Base-by-base conservation (phyloP, 2,888 invertebrate species). In the Orthosia cruda region DNA sequence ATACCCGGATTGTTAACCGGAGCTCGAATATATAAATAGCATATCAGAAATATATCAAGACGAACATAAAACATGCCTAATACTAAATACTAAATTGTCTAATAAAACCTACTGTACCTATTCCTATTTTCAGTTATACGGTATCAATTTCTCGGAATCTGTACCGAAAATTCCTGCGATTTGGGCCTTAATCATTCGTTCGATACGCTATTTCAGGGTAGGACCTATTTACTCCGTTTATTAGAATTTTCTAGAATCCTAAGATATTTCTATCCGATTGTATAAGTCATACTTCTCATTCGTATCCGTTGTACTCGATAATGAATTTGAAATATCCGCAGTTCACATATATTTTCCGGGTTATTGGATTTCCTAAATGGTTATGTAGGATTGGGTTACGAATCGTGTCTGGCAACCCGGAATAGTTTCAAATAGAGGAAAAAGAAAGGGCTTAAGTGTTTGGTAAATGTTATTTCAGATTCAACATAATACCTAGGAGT, bases 261-360 rank as follows among this genome's bases (percentile, higher is more conserved):
- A 12, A 54, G 55, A 79, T 65, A 54, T 68, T 64, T 68, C 57
- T 32, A 40, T 40, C 12, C 62, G 45, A 61, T 50, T 82, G 55
- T 69, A 15, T 57, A 71, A 65, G 50, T 71, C 50, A 66, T 65
- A 84, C 71, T 70, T 74, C 50, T 70, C 23, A 18, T 69, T 63
- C 50, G 20, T 20, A 62, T 63, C 54, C 50, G n/a, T 62, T 61
- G 57, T 62, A 64, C 23, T 45, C 71, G 52, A 67, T 80, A 77
- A 77, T 81, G 72, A 84, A 84, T 77, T 75, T 71, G 40, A 73
- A 72, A 71, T 80, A 76, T 67, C 61, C 69, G 45, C 61, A 58
- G 32, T 71, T 69, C 70, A 71, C 57, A 72, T 72, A 84, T 54
- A 83, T 78, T 70, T 73, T 72, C 57, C 69, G 57, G 69, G 65